Base-by-base conservation (phyloP, 2,888 invertebrate species). In the Odontomyia ornata region DNA sequence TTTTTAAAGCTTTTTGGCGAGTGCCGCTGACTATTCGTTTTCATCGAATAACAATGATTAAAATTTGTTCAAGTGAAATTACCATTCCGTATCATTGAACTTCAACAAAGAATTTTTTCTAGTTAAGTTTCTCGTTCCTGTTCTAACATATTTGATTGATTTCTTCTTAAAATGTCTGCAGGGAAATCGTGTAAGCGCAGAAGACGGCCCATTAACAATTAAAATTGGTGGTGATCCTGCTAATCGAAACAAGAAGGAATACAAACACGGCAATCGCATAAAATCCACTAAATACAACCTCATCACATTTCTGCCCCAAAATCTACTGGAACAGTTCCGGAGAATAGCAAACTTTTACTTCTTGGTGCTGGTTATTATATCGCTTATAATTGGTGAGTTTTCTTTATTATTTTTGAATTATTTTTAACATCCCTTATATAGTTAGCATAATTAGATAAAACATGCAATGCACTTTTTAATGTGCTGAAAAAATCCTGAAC, bases 331-430 rank as follows among this genome's bases (percentile, higher is more conserved):
- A 83, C 95, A 96, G 87, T 95, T 95, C 85, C 89, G 93, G 21
- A 89, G 95, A 73, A 89, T 95, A 71, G 95, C 94, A 80, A 95
- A 95, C 87, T 94, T 95, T 84, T 95, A 95, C 85, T 95, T 95
- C 84, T 88, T 95, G 47, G 86, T 92, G 47, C 91, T 94, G 81
- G 91, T 93, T 11, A 87, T 94, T 21, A 89, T 95, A 77, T 90
- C 93, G 79, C 85, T 93, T 78, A 83, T 90, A 79, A 91, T 90
- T 80, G 90, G 91, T 91, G 81, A 87, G 89, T 86, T 3, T 27
- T 0, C 3, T 52, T 52, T 52, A 36, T 5, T 3, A 9, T 36
- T 36, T 36, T 36, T 36, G 36, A 36, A 36, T 36, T 36, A 5
- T 36, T 5, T 36, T 36, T 36, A 36, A 36, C 9, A n/a, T n/a